Evolutionary conservation across 2,113 vertebrate genomes (phyloP).

Genomic region (Clupea harengus): DNA sequence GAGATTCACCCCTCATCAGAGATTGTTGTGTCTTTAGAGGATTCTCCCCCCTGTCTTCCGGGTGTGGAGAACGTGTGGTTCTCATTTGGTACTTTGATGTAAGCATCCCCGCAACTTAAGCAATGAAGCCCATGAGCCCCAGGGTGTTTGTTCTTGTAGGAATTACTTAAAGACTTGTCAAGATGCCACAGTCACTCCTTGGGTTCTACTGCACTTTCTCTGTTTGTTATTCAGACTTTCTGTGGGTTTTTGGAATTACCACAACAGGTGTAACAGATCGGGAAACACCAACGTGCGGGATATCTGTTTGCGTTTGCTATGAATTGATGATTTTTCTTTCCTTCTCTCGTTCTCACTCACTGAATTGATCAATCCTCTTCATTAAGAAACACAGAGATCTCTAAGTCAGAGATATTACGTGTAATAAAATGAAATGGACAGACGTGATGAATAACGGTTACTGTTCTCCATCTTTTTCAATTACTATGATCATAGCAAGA

Average conservation of each 20-base stretch:
- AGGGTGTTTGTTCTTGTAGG: constrained; percentile 75
- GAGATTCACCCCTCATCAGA: not conserved
- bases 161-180: constrained; percentile 79
- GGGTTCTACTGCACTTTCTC: constrained; percentile 64
- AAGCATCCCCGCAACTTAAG: constrained; percentile 61
- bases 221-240: constrained; percentile 73
- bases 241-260: constrained; percentile 77
- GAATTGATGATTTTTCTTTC: constrained; percentile 25
- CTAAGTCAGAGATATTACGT: not conserved
- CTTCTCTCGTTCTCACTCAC: not conserved
- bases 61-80: constrained; percentile 37
- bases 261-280: constrained; percentile 72
- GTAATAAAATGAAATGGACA: not conserved
- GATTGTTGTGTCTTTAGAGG: not conserved
- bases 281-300: constrained; percentile 47
- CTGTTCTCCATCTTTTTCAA: not conserved
- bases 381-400: not conserved
- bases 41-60: not conserved
- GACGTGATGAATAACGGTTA: not conserved
- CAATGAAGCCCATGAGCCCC: constrained; percentile 67
- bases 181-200: constrained; percentile 71
- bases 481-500: not conserved
- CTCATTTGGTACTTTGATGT: constrained; percentile 55
- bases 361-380: not conserved
- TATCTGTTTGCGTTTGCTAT: constrained; percentile 58